Conservation (phyloP, 2,797 vertebrate genomes). For the Delichon dasypus region DNA sequence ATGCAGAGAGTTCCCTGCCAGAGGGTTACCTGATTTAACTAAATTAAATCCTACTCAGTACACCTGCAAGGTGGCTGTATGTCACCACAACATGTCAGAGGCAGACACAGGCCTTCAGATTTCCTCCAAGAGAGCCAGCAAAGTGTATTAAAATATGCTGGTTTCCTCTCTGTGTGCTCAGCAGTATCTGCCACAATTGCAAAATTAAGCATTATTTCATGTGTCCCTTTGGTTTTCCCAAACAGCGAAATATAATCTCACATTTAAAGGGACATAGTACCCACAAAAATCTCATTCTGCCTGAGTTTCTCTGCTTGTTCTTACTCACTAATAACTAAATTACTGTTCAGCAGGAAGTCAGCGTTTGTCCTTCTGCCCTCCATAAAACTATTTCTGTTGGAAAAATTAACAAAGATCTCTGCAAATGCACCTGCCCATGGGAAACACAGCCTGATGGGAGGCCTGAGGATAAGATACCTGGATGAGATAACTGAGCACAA, state of each 20-base stretch:
- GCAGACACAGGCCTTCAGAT: neutral
- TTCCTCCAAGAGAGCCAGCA: neutral
- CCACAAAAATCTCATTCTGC: neutral
- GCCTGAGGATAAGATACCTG: neutral
- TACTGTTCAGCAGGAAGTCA: neutral
- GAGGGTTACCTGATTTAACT: neutral
- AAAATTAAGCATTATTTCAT: neutral
- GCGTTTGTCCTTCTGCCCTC: neutral
- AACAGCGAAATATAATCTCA: neutral
- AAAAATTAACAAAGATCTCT: neutral
- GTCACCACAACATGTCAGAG: neutral
- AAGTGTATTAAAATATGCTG: neutral
- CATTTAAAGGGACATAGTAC: neutral
- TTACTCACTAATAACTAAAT: neutral
- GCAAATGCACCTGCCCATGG: neutral
- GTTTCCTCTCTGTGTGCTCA: neutral
- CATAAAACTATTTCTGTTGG: neutral
- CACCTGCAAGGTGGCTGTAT: neutral
- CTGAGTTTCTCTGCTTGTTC: neutral
- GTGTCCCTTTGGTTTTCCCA: neutral
- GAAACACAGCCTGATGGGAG: neutral
- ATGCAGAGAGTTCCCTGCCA: neutral
- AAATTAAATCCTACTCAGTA: neutral
- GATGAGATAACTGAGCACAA: neutral
- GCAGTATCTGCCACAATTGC: neutral